phyloP scores from a whole-genome alignment of 2,113 vertebrate species.

The Atractosteus spatula region DNA sequence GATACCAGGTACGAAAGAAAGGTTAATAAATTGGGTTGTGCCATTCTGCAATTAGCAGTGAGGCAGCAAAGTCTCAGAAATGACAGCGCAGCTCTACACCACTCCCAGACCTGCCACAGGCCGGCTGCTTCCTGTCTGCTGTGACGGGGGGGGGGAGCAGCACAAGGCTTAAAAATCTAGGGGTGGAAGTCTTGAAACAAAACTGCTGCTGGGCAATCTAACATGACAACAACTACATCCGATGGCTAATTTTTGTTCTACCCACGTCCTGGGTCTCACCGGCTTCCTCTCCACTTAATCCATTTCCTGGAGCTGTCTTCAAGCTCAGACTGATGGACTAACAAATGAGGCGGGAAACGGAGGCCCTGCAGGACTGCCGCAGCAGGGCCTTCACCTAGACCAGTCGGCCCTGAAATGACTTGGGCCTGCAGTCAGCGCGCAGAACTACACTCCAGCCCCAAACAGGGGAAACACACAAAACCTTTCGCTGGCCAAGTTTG shows the following conservation, averaged over 20 bases:
- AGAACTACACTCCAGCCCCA: neutral
- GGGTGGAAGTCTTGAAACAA: neutral
- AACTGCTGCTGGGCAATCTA: too few species aligned
- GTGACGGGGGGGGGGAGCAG: neutral
- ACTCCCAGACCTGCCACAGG: too few species aligned
- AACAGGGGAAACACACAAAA: too few species aligned
- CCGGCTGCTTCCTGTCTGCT: neutral
- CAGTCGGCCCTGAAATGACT: neutral
- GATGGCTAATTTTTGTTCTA: constrained; percentile 13
- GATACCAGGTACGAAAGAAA: too few species aligned
- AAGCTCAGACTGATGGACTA: neutral
- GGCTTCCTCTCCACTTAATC: constrained; percentile 4
- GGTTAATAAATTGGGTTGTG: too few species aligned
- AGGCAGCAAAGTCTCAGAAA: too few species aligned
- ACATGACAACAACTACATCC: constrained; percentile 5
- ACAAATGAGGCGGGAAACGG: neutral
- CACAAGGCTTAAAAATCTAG: neutral
- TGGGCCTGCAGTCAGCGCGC: neutral
- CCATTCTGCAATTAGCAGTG: too few species aligned
- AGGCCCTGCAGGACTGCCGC: neutral
- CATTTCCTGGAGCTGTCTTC: constrained; percentile 13
- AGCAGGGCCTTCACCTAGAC: neutral
- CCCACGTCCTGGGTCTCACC: constrained; percentile 7
- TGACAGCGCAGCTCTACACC: too few species aligned
- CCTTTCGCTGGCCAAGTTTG: too few species aligned